Conservation (phyloP, 2,113 vertebrate species). For the Boulengeromyrus knoepffleri region DNA sequence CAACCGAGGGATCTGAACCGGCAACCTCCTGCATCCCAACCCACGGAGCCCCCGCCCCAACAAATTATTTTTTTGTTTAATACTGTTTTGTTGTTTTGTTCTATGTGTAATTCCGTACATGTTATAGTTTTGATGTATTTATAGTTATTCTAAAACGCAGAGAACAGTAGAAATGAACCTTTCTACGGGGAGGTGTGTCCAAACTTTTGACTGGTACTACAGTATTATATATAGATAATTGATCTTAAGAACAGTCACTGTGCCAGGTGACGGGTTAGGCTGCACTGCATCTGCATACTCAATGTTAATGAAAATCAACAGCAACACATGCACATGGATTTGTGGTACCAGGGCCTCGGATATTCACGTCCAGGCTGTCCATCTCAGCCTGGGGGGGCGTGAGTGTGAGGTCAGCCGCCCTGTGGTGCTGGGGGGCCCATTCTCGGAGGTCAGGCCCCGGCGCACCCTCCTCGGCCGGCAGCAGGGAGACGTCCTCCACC, state of each 20-base stretch:
- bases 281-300: not conserved
- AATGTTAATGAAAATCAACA: not conserved
- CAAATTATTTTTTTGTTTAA: not conserved
- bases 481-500: conserved; percentile 81
- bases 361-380: conserved; percentile 84
- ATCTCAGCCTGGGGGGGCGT: conserved; percentile 82
- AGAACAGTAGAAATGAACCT: not conserved
- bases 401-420: conserved; percentile 83
- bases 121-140: not conserved
- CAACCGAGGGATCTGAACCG: not conserved
- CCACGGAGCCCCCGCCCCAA: not conserved
- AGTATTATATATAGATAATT: not conserved
- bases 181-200: not conserved
- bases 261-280: not conserved
- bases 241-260: not conserved
- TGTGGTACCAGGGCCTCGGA: conserved; percentile 78
- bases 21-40: not conserved
- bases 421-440: conserved; percentile 87
- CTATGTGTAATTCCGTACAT: not conserved
- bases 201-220: not conserved
- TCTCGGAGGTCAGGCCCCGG: conserved; percentile 68
- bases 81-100: not conserved
- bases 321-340: not conserved
- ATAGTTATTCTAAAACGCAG: not conserved
- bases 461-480: conserved; percentile 65